Conservation (phyloP, 2,113 vertebrate genomes). For the Platysteira castanea region DNA sequence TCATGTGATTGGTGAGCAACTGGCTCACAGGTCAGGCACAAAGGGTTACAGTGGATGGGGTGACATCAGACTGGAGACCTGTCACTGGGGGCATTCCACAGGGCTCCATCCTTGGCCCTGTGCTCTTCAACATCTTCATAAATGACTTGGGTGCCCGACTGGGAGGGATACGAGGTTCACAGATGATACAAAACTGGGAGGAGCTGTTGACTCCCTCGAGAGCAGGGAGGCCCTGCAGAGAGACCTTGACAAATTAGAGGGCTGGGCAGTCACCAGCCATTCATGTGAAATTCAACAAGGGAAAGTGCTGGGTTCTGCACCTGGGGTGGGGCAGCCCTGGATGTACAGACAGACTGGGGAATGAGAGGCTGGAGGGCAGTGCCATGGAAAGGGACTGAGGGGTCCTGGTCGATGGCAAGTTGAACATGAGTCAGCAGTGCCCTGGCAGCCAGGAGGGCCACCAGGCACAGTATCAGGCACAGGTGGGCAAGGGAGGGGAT, state of each 20-base stretch:
- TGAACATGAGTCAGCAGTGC: background rate
- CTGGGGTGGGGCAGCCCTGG: accelerated
- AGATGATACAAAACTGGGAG: background rate
- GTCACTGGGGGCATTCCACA: background rate
- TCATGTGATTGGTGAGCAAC: background rate
- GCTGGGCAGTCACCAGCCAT: background rate
- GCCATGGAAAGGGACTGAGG: background rate
- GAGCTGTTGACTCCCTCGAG: background rate
- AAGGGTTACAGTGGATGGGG: background rate
- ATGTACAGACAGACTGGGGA: background rate
- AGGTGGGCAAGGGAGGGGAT: background rate
- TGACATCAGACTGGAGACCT: background rate
- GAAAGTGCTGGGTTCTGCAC: no score
- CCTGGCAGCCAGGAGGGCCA: background rate
- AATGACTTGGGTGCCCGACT: accelerated
- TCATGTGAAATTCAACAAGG: accelerated
- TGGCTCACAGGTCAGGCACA: background rate
- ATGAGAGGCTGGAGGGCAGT: background rate
- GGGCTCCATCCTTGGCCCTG: no score
- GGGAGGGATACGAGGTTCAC: accelerated
- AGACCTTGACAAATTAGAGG: background rate
- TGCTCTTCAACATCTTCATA: background rate
- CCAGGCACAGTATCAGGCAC: background rate
- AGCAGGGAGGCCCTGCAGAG: background rate
- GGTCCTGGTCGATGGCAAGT: accelerated